phyloP scores from a whole-genome alignment of 2,113 vertebrate species.

The Trichechus manatus region DNA sequence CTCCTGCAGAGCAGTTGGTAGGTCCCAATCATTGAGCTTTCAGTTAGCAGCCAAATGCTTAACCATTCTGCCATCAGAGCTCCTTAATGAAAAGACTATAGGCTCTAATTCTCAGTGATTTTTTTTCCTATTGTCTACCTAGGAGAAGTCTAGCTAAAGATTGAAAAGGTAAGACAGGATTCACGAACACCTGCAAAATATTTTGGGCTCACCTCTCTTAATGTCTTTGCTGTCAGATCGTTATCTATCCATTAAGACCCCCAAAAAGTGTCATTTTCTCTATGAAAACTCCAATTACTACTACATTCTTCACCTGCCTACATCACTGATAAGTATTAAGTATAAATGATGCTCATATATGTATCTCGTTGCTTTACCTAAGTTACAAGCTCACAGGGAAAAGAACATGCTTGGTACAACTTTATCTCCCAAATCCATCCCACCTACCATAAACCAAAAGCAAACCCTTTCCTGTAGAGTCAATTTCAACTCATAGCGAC shows the following conservation, averaged over 20 bases:
- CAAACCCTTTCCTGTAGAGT: no score
- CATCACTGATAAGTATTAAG: neutral
- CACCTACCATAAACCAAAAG: neutral
- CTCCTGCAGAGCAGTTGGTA: no score
- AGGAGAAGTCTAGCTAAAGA: neutral
- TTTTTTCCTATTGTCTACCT: neutral
- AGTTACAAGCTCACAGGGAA: conserved; percentile 15
- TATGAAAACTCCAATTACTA: conserved; percentile 12
- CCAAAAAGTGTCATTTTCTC: neutral
- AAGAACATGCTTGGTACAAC: neutral
- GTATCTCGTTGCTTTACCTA: neutral
- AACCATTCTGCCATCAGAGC: no score
- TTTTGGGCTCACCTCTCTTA: neutral
- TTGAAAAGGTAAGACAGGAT: neutral
- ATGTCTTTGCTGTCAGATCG: neutral
- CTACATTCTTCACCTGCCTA: neutral
- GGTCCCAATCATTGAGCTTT: no score
- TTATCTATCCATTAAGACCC: neutral
- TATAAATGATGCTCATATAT: neutral
- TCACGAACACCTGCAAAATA: neutral
- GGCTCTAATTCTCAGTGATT: neutral
- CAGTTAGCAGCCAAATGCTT: no score
- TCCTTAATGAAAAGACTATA: neutral
- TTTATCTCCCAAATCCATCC: neutral
- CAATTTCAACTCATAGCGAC: no score